Evolutionary conservation across 2,113 vertebrate genomes (phyloP).

Genomic region (Reinhardtius hippoglossoides): DNA sequence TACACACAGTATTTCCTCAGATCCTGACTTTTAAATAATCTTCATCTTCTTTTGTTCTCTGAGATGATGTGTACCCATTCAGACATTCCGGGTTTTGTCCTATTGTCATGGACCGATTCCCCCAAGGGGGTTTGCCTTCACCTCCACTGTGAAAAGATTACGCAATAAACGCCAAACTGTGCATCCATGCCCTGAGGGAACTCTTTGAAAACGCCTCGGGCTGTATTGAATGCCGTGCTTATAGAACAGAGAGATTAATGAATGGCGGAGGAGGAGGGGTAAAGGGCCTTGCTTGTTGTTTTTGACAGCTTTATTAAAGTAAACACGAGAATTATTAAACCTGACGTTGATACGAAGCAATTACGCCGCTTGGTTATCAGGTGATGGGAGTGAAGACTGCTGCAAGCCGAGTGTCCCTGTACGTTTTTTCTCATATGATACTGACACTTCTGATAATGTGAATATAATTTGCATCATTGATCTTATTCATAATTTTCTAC

Average conservation of each 20-base stretch:
- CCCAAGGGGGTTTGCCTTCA: constrained; percentile 12
- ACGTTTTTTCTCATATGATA: background rate
- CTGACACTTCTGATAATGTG: background rate
- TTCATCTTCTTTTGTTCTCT: background rate
- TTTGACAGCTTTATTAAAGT: constrained; percentile 17
- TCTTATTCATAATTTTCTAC: background rate
- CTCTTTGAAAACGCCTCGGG: constrained; percentile 24
- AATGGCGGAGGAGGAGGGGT: background rate
- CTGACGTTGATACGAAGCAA: constrained; percentile 1
- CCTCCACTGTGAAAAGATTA: constrained; percentile 34
- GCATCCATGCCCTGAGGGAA: constrained; percentile 27
- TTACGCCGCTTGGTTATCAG: background rate
- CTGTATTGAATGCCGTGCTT: constrained; percentile 17
- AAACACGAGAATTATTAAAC: constrained; percentile 19
- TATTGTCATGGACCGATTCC: constrained; percentile 14
- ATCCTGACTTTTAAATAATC: background rate
- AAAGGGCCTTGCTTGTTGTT: background rate
- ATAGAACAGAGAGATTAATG: constrained; percentile 13
- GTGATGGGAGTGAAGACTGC: background rate
- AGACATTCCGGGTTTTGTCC: constrained; percentile 4
- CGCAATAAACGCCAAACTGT: constrained; percentile 40
- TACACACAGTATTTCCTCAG: background rate
- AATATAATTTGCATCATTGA: background rate
- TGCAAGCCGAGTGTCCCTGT: background rate
- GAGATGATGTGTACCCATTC: background rate